Conservation (phyloP, 2,888 invertebrate species). For the Drosophila testacea region DNA sequence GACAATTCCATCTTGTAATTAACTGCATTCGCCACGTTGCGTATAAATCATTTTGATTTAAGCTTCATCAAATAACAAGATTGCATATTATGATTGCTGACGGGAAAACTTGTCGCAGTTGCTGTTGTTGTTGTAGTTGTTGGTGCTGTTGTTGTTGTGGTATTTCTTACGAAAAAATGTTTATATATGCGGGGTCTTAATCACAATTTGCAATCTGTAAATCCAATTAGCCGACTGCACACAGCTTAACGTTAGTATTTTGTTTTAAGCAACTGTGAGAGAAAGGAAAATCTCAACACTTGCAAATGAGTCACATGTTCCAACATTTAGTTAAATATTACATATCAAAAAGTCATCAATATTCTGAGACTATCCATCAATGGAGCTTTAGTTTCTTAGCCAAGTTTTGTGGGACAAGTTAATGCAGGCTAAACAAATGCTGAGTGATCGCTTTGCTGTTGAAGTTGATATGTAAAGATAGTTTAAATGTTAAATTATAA, state of each 20-base stretch:
- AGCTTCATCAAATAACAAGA: conserved; percentile 77
- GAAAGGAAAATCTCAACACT: neutral
- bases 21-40: conserved; percentile 58
- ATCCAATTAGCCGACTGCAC: conserved; percentile 63
- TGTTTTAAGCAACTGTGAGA: conserved; percentile 16
- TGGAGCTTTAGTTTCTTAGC: conserved; percentile 20
- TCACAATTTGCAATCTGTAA: conserved; percentile 59
- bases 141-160: neutral
- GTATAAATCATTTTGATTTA: conserved; percentile 75
- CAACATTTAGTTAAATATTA: neutral
- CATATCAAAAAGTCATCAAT: conserved; percentile 44
- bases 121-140: conserved; percentile 7
- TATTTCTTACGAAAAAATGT: conserved; percentile 23
- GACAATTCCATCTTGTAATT: conserved; percentile 71
- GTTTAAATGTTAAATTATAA: neutral
- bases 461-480: neutral
- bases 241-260: conserved; percentile 7
- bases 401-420: conserved; percentile 28
- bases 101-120: conserved; percentile 42
- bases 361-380: conserved; percentile 51
- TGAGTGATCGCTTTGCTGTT: conserved; percentile 45
- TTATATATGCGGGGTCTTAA: conserved; percentile 44
- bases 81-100: conserved; percentile 65
- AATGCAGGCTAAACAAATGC: conserved; percentile 27
- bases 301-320: conserved; percentile 3